phyloP scores from a whole-genome alignment of 2,797 vertebrate genomes.

The Benthosema pterotum region DNA sequence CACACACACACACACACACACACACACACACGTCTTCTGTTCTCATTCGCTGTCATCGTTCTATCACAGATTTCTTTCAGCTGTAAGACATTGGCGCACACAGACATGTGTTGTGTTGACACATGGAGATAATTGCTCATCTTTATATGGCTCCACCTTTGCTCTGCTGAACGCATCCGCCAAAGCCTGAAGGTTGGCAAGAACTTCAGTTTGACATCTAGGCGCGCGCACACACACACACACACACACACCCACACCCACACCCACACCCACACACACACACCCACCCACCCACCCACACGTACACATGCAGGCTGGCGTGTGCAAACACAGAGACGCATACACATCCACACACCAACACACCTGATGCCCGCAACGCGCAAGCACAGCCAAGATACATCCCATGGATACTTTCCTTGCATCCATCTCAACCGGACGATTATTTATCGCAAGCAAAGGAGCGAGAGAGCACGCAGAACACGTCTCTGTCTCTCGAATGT shows the following conservation, averaged over 20 bases:
- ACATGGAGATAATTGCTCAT: constrained; percentile 39
- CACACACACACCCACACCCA: constrained; percentile 17
- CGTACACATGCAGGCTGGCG: constrained; percentile 5
- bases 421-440: constrained; percentile 48
- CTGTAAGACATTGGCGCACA: constrained; percentile 2
- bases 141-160: constrained; percentile 2
- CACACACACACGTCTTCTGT: constrained; percentile 41
- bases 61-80: constrained; percentile 37
- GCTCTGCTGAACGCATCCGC: constrained; percentile 31
- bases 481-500: constrained; percentile 38
- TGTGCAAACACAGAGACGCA: constrained; percentile 11
- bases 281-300: constrained; percentile 17
- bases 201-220: constrained; percentile 28
- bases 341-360: constrained; percentile 4
- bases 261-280: constrained; percentile 13
- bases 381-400: constrained; percentile 13
- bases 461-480: neutral
- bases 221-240: neutral
- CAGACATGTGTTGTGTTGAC: constrained; percentile 50
- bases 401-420: constrained; percentile 43
- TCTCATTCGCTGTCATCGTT: constrained; percentile 48
- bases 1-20: constrained; percentile 21
- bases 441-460: constrained; percentile 58
- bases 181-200: constrained; percentile 21
- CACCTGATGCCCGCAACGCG: neutral